Evolutionary conservation across 2,797 vertebrate species (phyloP).

Genomic region (Xyrichtys novacula): DNA sequence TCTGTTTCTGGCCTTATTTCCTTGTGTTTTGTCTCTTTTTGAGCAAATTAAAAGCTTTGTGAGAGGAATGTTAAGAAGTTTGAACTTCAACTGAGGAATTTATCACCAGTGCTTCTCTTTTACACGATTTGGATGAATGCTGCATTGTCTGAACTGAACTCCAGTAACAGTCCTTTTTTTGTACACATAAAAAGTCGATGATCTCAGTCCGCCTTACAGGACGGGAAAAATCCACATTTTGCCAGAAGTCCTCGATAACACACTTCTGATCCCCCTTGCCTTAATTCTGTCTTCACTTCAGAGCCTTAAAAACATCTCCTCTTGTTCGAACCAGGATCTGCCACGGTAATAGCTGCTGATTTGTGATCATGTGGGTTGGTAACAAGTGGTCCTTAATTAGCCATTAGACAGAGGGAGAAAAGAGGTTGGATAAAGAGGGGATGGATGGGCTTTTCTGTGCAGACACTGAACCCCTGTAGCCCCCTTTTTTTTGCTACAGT

Average conservation of each 20-base stretch:
- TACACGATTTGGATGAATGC: not conserved
- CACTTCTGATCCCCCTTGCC: constrained; percentile 10
- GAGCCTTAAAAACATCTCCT: constrained; percentile 22
- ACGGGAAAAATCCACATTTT: constrained; percentile 23
- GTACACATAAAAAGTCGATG: constrained; percentile 4
- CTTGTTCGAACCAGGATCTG: constrained; percentile 51
- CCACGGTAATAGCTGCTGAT: constrained; percentile 74
- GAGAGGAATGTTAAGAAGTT: not conserved
- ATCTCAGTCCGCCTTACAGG: not conserved
- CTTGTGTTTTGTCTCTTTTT: constrained; percentile 22
- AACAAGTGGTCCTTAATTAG: constrained; percentile 81
- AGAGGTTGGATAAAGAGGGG: constrained; percentile 70
- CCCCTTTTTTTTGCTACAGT: constrained; percentile 67
- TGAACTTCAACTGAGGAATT: not conserved
- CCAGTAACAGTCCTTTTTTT: constrained; percentile 4
- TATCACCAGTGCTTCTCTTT: not conserved
- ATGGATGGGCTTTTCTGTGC: constrained; percentile 66
- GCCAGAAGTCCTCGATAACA: constrained; percentile 47
- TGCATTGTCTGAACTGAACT: not conserved
- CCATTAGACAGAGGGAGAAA: constrained; percentile 72
- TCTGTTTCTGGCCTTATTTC: constrained; percentile 15
- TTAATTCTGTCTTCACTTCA: constrained; percentile 42
- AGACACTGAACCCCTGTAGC: constrained; percentile 72
- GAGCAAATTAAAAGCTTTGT: constrained; percentile 12
- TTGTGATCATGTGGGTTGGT: constrained; percentile 73